These are phyloP conservation scores for Numenius arquata DNA, from an alignment of 2,113 vertebrate species.

Conservation along the genomic window DNA sequence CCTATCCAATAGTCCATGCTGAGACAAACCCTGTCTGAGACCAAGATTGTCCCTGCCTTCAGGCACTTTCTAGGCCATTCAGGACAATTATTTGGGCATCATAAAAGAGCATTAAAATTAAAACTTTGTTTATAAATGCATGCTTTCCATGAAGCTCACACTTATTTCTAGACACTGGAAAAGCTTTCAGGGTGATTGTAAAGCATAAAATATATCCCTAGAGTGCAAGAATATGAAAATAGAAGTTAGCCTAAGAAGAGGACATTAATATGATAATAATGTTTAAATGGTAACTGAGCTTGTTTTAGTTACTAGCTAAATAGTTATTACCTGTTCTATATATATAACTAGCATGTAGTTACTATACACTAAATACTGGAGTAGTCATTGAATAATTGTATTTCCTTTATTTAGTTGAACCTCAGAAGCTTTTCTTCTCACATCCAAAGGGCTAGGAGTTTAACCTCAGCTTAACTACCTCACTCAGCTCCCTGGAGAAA, in stretches of 20 bases:
- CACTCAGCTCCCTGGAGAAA: neutral
- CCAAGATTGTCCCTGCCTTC: neutral
- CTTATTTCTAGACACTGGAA: neutral
- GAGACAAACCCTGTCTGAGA: neutral
- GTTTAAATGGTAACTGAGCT: neutral
- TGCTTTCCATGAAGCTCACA: neutral
- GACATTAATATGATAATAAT: neutral
- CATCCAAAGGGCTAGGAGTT: neutral
- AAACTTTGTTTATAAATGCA: neutral
- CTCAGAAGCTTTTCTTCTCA: neutral
- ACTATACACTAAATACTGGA: neutral
- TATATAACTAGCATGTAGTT: neutral
- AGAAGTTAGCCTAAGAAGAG: neutral
- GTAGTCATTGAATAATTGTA: neutral
- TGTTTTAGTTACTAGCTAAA: neutral
- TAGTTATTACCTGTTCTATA: neutral
- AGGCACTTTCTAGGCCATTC: neutral
- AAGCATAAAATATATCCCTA: neutral
- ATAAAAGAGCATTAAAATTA: neutral
- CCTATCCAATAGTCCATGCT: neutral
- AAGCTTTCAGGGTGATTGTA: neutral
- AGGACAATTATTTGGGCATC: neutral
- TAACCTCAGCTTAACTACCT: neutral
- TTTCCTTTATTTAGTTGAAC: constrained; percentile 4
- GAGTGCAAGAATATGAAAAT: neutral